These are phyloP conservation scores for Stenopsyche tienmushanensis DNA, from an alignment of 1,140 invertebrate genomes.

Conservation along the genomic window DNA sequence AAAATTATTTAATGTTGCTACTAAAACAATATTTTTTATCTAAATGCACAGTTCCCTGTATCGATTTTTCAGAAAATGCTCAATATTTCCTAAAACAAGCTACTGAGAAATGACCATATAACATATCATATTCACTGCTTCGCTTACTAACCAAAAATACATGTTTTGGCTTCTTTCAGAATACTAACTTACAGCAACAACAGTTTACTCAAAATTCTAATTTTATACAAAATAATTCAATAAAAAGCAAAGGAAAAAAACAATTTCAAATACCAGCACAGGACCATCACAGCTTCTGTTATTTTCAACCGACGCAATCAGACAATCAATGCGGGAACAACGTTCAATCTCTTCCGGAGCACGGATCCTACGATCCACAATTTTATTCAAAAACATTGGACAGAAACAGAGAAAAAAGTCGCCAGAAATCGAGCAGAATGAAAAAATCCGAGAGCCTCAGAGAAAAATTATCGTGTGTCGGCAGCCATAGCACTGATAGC, in stretches of 20 bases:
- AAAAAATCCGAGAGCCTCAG: conserved; percentile 55
- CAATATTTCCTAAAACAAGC: no score
- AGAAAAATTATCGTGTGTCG: conserved; percentile 55
- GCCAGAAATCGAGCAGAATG: conserved; percentile 49
- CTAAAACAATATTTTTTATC: no score
- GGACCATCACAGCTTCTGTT: conserved; percentile 65
- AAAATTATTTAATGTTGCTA: no score
- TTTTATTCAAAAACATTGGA: conserved; percentile 55
- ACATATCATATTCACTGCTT: no score
- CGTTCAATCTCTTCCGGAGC: conserved; percentile 50
- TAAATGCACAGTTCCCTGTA: no score
- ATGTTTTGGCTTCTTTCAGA: conserved; percentile 47
- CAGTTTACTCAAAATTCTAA: conserved; percentile 56
- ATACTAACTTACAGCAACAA: conserved; percentile 57
- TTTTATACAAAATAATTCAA: conserved; percentile 50
- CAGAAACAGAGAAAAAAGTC: conserved; percentile 51
- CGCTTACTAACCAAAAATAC: not conserved
- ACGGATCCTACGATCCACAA: conserved; percentile 49
- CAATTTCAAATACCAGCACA: conserved; percentile 64
- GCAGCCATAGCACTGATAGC: conserved; percentile 47
- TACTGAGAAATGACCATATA: no score
- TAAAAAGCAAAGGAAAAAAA: conserved; percentile 57
- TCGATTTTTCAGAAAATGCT: no score
- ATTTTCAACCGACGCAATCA: conserved; percentile 61
- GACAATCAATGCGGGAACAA: conserved; percentile 48